phyloP scores from a whole-genome alignment of 2,113 vertebrate species.

The human region GRCh38 chr6:60365501-60366000 shows the following conservation, averaged over 20 bases:
- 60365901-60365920: constrained; percentile 57
- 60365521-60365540: neutral
- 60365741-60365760: constrained; percentile 61
- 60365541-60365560: constrained; percentile 41
- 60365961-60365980: constrained; percentile 78
- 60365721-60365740: constrained; percentile 50
- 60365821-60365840: constrained; percentile 66
- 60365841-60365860: constrained; percentile 71
- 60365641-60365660: constrained; percentile 44
- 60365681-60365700: constrained; percentile 9
- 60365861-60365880: constrained; percentile 69
- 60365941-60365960: constrained; percentile 65
- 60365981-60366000: constrained; percentile 73
- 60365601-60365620: constrained; percentile 34
- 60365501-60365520: neutral
- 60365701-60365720: constrained; percentile 31
- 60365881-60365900: constrained; percentile 71
- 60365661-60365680: constrained; percentile 6
- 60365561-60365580: constrained; percentile 1
- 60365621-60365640: constrained; percentile 31
- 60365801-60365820: constrained; percentile 74
- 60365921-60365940: constrained; percentile 63
- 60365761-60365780: constrained; percentile 69
- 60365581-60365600: neutral
- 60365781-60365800: constrained; percentile 56